Base-by-base conservation (phyloP, 1,140 invertebrate genomes). In the Drosophila triauraria region DNA sequence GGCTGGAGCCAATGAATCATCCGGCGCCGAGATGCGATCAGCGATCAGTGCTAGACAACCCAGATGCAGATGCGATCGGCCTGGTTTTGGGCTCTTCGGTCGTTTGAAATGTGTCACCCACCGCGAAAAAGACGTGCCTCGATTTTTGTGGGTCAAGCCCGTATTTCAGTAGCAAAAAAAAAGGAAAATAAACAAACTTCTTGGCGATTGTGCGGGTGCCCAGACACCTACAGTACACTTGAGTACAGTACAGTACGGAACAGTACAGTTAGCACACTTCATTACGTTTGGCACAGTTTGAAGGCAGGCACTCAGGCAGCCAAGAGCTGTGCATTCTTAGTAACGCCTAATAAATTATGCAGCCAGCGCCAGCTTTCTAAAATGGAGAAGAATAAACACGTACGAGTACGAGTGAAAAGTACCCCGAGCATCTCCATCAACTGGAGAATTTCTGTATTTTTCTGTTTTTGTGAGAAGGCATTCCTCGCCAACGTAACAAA, bases 311-410 rank as follows among this genome's bases (percentile, higher is more conserved):
- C 43, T 46, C 17, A 23, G 69, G 20, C n/a, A 15, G 38, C 42
- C 51, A 50, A 53, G 65, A 44, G 10, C 64, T 56, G 20, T 78
- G 75, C 75, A 78, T 78, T 78, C 75, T 78, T 63, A 53, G 77
- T 81, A 84, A 80, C 81, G 81, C 85, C 81, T 83, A 88, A 88
- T 88, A 90, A 88, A 90, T 85, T 88, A 90, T 88, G 85, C 78
- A 78, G 68, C 60, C 62, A 62, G 64, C 53, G 76, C 70, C 61
- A 81, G 81, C 85, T 88, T 88, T 88, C 85, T 90, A 88, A 88
- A 80, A 70, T 53, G 40, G 38, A 58, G 32, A 67, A 56, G 47
- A 61, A 23, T 25, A 67, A 12, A 48, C 32, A 58, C 50, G 67
- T 69, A 75, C 42, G 27, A 25, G 48, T 48, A 17, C 68, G 32